A percentile compares a stretch with the other conserved stretches of the same genome.
These are phyloP conservation scores for Cardiocondyla obscurior DNA, from an alignment of 1,140 invertebrate genomes.

Conservation along the genomic window DNA sequence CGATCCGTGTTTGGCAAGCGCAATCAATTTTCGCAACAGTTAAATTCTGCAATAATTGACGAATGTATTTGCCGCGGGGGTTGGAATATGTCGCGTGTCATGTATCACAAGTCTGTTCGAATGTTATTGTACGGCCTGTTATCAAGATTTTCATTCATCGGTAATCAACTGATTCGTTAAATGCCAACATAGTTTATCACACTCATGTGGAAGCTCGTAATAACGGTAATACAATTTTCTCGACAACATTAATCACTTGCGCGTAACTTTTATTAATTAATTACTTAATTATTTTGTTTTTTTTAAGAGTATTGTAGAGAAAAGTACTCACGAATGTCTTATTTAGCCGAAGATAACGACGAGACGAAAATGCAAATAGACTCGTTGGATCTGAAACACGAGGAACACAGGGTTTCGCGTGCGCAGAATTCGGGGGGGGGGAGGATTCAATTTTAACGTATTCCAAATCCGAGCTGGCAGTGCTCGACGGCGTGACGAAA, in stretches of 20 bases:
- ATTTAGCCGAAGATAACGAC: background rate
- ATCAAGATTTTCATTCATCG: constrained; percentile 19
- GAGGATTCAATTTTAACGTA: constrained; percentile 52
- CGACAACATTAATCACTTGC: background rate
- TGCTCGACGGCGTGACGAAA: background rate
- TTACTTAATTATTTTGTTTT: no score
- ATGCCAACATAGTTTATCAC: background rate
- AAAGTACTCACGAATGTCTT: background rate
- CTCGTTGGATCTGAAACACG: background rate
- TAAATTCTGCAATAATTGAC: constrained; percentile 56
- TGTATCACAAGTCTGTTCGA: constrained; percentile 31
- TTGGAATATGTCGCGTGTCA: constrained; percentile 30
- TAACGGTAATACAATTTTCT: background rate
- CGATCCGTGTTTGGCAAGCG: constrained; percentile 34
- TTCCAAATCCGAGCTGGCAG: constrained; percentile 3
- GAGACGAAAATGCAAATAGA: background rate
- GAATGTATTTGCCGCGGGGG: constrained; percentile 44
- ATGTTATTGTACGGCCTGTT: constrained; percentile 11
- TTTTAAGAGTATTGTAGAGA: background rate
- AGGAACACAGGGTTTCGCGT: background rate
- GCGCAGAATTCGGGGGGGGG: no score
- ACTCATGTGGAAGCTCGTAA: background rate
- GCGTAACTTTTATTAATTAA: background rate
- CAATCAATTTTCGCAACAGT: constrained; percentile 58
- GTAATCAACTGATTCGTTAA: constrained; percentile 1